Evolutionary conservation across 1,140 invertebrate species (phyloP).

Genomic region (Trialeurodes vaporariorum): DNA sequence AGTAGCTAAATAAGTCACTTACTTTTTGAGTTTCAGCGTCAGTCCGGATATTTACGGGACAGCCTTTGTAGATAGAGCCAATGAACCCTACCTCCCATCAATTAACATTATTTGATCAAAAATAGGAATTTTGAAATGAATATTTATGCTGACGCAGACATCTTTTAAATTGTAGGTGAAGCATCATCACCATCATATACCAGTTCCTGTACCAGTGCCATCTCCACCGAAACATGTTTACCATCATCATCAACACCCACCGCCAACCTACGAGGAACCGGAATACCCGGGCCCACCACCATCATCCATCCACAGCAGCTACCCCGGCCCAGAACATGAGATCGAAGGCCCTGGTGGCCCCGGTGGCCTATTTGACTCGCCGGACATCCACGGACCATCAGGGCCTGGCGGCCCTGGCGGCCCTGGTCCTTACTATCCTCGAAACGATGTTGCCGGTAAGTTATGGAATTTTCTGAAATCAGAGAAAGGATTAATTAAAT

Average conservation of each 20-base stretch:
- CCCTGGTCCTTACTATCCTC: slow-evolving; percentile 12
- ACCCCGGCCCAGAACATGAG: neutral
- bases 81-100: too few relatives aligned
- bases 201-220: slow-evolving; percentile 38
- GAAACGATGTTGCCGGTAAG: slow-evolving; percentile 13
- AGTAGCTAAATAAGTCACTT: too few relatives aligned
- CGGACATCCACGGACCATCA: slow-evolving; percentile 4
- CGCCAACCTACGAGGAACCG: slow-evolving; percentile 14
- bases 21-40: too few relatives aligned
- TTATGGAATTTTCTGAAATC: neutral
- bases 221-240: slow-evolving; percentile 18
- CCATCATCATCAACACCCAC: slow-evolving; percentile 25
- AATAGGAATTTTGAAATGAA: too few relatives aligned
- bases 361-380: slow-evolving; percentile 3
- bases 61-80: too few relatives aligned
- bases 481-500: too few relatives aligned
- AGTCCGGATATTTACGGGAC: too few relatives aligned
- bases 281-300: slow-evolving; percentile 11
- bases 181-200: slow-evolving; percentile 42
- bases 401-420: slow-evolving; percentile 8
- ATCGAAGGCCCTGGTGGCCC: neutral
- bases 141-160: too few relatives aligned
- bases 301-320: neutral
- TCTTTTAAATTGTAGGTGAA: slow-evolving; percentile 36
- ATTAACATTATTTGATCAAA: too few relatives aligned